Conservation (phyloP, 53 echinoderm and acorn worm species). For the Hippasteria phrygiana region DNA sequence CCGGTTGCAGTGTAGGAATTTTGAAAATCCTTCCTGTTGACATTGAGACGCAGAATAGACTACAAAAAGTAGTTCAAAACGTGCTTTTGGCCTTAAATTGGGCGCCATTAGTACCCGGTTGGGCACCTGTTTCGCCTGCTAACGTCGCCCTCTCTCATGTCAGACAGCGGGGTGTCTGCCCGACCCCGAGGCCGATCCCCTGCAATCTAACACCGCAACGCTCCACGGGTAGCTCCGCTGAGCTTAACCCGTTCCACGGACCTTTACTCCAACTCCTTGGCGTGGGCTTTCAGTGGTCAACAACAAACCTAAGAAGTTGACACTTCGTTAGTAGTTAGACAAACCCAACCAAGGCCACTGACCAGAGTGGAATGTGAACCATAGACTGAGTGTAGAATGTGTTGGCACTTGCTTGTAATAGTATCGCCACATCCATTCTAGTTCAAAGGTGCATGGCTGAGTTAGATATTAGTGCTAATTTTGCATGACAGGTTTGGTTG, state of each 20-base stretch:
- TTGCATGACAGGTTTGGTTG: conserved; percentile 50
- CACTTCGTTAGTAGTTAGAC: background rate
- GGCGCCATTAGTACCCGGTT: conserved; percentile 37
- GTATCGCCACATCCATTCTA: conserved; percentile 35
- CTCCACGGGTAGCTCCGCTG: conserved; percentile 40
- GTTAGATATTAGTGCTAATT: conserved; percentile 22
- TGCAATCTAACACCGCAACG: conserved; percentile 52
- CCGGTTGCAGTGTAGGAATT: conserved; percentile 28
- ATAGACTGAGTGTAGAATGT: conserved; percentile 7
- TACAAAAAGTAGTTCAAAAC: conserved; percentile 52
- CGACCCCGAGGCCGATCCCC: conserved; percentile 46
- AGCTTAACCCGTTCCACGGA: background rate
- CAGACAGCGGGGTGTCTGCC: conserved; percentile 32
- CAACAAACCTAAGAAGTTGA: background rate
- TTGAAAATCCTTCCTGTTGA: conserved; percentile 29
- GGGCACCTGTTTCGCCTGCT: conserved; percentile 61
- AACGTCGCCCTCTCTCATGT: conserved; percentile 32
- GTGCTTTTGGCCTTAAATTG: conserved; percentile 53
- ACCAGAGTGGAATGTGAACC: conserved; percentile 63
- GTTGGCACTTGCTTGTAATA: background rate
- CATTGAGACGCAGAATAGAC: conserved; percentile 47
- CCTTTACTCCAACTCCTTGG: conserved; percentile 8
- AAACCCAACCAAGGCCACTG: conserved; percentile 55
- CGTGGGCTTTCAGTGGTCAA: conserved; percentile 16
- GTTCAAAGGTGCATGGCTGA: background rate